Evolutionary conservation across 2,888 invertebrate species (phyloP).

Genomic region (Rhabditoides inermis): DNA sequence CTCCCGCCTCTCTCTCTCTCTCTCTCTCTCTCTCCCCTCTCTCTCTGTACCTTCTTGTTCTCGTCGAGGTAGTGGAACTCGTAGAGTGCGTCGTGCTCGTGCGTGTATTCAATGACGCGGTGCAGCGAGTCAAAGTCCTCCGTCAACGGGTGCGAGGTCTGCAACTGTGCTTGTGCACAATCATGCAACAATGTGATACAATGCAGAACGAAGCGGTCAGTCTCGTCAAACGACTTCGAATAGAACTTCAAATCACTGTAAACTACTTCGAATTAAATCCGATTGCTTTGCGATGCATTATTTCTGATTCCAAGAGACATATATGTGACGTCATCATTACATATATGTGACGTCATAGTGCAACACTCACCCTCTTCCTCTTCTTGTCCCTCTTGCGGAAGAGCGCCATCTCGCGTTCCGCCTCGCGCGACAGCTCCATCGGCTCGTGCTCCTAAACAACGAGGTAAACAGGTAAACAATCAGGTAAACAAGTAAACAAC

Average conservation of each 20-base stretch:
- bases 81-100: constrained; percentile 78
- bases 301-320: too few species aligned
- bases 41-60: constrained; percentile 55
- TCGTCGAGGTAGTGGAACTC: constrained; percentile 84
- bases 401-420: constrained; percentile 18
- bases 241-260: not conserved
- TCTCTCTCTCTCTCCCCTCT: not conserved
- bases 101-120: constrained; percentile 64
- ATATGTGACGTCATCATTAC: too few species aligned
- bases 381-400: constrained; percentile 19
- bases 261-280: not conserved
- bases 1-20: not conserved
- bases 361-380: constrained; percentile 1
- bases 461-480: too few species aligned
- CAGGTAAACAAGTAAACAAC: too few species aligned
- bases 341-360: too few species aligned
- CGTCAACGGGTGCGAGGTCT: too few species aligned
- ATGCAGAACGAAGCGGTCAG: too few species aligned
- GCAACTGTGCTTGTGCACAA: too few species aligned
- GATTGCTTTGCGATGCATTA: too few species aligned
- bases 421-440: constrained; percentile 29
- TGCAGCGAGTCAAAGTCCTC: constrained; percentile 60
- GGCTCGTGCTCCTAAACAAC: constrained; percentile 10
- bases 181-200: too few species aligned
- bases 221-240: too few species aligned